phyloP scores from a whole-genome alignment of 2,797 vertebrate genomes.

The Darevskia mixta region DNA sequence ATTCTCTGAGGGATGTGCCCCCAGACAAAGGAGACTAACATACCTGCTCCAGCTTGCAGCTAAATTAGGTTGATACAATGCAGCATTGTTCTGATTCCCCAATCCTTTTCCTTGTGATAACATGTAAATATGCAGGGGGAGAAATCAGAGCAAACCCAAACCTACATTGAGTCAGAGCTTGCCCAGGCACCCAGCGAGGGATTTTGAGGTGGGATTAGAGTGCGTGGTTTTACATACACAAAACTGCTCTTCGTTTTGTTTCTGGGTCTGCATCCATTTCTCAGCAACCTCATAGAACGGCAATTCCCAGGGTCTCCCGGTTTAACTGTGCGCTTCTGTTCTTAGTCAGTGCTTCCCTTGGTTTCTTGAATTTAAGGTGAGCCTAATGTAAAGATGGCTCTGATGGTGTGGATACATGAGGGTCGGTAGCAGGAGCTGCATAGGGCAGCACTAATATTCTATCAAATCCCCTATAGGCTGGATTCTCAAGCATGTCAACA shows the following conservation, averaged over 20 bases:
- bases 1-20: conserved; percentile 61
- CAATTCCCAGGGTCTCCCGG: not conserved
- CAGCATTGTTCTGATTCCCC: conserved; percentile 47
- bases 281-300: not conserved
- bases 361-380: not conserved
- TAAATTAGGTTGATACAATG: conserved; percentile 52
- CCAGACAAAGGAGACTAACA: conserved; percentile 60
- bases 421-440: not conserved
- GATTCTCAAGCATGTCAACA: not conserved
- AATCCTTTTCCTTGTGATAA: conserved; percentile 60
- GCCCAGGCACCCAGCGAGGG: conserved; percentile 60
- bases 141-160: conserved; percentile 72
- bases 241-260: conserved; percentile 48
- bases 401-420: not conserved
- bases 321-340: not conserved
- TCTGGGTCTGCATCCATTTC: not conserved
- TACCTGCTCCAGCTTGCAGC: conserved; percentile 29
- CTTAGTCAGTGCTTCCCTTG: not conserved
- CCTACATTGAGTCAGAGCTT: conserved; percentile 63
- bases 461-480: not conserved
- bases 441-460: not conserved
- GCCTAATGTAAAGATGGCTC: not conserved
- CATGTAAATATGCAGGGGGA: conserved; percentile 66
- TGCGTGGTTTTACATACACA: conserved; percentile 58
- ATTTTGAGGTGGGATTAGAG: conserved; percentile 68